These are phyloP conservation scores for Miopithecus talapoin DNA, from an alignment of 2,797 vertebrate species.

Conservation along the genomic window DNA sequence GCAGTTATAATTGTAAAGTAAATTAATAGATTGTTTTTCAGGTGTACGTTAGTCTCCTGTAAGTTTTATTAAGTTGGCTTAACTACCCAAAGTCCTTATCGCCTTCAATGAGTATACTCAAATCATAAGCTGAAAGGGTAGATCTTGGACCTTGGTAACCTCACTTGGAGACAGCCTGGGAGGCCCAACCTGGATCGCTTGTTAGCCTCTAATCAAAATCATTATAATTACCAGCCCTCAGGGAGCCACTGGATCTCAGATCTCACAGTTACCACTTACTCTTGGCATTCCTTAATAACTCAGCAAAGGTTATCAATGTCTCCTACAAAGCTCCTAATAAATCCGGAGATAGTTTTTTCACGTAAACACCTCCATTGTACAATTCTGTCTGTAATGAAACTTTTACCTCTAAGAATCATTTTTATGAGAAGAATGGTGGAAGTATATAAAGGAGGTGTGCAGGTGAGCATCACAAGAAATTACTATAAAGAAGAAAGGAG, in stretches of 20 bases:
- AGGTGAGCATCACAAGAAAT: background rate
- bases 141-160: constrained; percentile 29
- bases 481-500: background rate
- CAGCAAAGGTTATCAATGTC: background rate
- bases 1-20: constrained; percentile 30
- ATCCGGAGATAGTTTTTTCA: background rate
- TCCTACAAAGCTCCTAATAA: constrained; percentile 1
- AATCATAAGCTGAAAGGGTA: constrained; percentile 31
- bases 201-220: constrained; percentile 30
- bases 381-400: background rate
- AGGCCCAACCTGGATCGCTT: background rate
- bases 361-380: background rate
- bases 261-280: background rate
- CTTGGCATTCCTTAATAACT: background rate
- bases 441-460: background rate
- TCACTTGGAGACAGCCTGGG: constrained; percentile 8
- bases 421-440: background rate
- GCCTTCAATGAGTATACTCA: background rate
- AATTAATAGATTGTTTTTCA: constrained; percentile 49
- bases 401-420: background rate
- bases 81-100: background rate
- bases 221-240: background rate
- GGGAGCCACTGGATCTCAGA: background rate
- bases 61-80: constrained; percentile 58
- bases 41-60: background rate